Evolutionary conservation across 1,140 invertebrate genomes (phyloP), one percentile per base, ranked within the genome.

Genomic region (Globodera rostochiensis): DNA sequence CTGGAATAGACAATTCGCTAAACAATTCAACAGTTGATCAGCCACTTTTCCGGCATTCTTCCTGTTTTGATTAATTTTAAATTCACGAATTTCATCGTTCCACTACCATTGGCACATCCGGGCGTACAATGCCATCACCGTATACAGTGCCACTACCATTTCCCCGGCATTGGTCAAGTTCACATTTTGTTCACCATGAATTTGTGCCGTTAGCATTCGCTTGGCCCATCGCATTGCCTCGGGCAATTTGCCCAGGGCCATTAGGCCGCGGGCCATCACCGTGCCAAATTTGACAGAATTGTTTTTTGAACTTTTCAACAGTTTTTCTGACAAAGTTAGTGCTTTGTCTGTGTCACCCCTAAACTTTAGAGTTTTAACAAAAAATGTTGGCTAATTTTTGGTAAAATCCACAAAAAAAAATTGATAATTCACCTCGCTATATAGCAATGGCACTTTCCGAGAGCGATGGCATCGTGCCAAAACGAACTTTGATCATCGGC

Each of bases 361-460:
- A 21, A 15, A 15, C 2, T 60, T 60, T 60, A 6, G 36, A 36
- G 36, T 36, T 36, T 0, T 36, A 36, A 36, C 36, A 2, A 36
- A 36, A 36, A n/a, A 60, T 13, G 57, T 15, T 19, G 9, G 19
- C 5, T 60, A 60, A 60, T 60, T 60, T 36, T 15, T 19, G 57
- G 0, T 60, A 60, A 15, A 60, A 60, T 19, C 13, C 13, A 60
- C 9, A 60, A 36, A 36, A 36, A 36, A 36, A 36, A 36, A 1
- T 36, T 36, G 36, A 36, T 3, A 36, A 36, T 36, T 36, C 57
- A 60, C 57, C 57, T 60, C 5, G 57, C 9, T 21, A 71, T 21
- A 25, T 71, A 71, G 69, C 69, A 71, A 71, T 71, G 69, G 69
- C 69, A 71, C 19, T 71, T 71, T 11, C 57, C 57, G 21, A 71